Evolutionary conservation across 1,140 invertebrate genomes (phyloP).

Genomic region (Drosophila navojoa): DNA sequence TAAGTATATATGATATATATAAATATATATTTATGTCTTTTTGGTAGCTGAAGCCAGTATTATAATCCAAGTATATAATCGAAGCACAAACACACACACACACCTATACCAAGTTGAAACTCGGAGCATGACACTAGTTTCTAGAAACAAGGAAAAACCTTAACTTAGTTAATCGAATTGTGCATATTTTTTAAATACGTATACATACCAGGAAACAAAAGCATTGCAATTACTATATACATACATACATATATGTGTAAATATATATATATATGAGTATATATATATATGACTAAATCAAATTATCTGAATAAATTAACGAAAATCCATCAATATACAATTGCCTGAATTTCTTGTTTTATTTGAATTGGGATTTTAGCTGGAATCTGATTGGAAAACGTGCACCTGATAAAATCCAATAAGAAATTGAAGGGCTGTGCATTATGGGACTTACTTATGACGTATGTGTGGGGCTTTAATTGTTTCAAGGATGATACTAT

Average conservation of each 20-base stretch:
- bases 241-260: background rate
- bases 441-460: too few relatives aligned
- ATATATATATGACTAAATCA: conserved; percentile 22
- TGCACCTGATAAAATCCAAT: too few relatives aligned
- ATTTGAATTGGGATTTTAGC: background rate
- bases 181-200: conserved; percentile 55
- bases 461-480: too few relatives aligned
- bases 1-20: background rate
- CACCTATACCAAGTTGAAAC: background rate
- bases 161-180: conserved; percentile 52
- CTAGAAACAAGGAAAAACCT: conserved; percentile 8
- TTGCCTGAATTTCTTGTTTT: background rate
- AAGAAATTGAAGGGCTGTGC: too few relatives aligned
- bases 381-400: too few relatives aligned
- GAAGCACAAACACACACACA: background rate
- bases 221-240: conserved; percentile 37
- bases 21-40: conserved; percentile 3
- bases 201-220: conserved; percentile 35
- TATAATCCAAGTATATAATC: conserved; percentile 22
- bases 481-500: too few relatives aligned
- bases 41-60: conserved; percentile 34
- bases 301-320: conserved; percentile 46
- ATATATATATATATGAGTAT: too few relatives aligned
- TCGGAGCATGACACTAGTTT: conserved; percentile 12
- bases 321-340: conserved; percentile 12